phyloP scores from a whole-genome alignment of 1,140 invertebrate genomes.

The Pseudomyrmex flavicornis region DNA sequence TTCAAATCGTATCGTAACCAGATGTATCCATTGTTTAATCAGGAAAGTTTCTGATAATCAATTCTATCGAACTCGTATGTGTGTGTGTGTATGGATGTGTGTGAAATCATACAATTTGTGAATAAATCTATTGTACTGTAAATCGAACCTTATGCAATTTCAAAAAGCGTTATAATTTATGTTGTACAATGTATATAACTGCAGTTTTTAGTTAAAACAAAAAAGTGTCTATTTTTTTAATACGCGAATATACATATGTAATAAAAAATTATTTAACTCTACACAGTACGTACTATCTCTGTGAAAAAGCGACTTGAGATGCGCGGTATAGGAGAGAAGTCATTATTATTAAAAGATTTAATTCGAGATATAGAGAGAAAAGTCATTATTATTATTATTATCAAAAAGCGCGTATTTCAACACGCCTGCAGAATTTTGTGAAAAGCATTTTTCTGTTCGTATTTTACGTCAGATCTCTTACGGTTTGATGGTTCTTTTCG shows the following conservation, averaged over 20 bases:
- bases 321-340: background rate
- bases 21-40: constrained; percentile 1
- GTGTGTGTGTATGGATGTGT: too few species aligned
- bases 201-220: background rate
- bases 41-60: background rate
- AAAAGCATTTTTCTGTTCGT: constrained; percentile 23
- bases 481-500: background rate
- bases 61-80: background rate
- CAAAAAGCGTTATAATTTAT: background rate
- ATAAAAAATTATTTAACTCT: background rate
- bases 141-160: background rate
- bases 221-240: too few species aligned
- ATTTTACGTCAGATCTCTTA: constrained; percentile 24
- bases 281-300: background rate
- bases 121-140: background rate
- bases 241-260: too few species aligned
- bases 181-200: background rate
- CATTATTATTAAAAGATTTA: background rate
- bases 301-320: background rate
- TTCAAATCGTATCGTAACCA: background rate
- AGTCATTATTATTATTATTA: constrained; percentile 33
- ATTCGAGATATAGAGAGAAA: background rate
- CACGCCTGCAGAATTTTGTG: background rate
- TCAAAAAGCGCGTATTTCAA: constrained; percentile 4
- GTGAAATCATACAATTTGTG: background rate